Evolutionary conservation across 1,140 invertebrate genomes (phyloP).

Genomic region (Micrasema minimum): DNA sequence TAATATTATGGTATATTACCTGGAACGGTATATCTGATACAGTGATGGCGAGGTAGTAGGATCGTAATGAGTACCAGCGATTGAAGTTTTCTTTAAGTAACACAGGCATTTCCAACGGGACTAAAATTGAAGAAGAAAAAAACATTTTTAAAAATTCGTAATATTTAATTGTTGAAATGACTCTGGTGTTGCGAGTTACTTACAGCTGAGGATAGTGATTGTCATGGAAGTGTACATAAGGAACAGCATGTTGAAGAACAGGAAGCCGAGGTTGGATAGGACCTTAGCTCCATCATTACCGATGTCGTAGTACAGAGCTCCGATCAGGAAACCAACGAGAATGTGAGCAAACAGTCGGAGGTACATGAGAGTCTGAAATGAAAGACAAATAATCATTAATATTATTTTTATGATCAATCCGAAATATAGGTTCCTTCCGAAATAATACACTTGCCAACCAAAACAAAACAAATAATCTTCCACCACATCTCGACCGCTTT

Average conservation of each 20-base stretch:
- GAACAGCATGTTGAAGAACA: conserved; percentile 98
- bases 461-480: too few relatives aligned
- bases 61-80: conserved; percentile 95
- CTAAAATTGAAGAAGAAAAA: conserved; percentile 66
- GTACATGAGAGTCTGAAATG: conserved; percentile 90
- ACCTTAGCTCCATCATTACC: conserved; percentile 95
- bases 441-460: too few relatives aligned
- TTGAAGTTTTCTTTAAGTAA: conserved; percentile 96
- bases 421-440: too few relatives aligned
- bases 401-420: too few relatives aligned
- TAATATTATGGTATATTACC: conserved; percentile 68
- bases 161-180: too few relatives aligned
- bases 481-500: too few relatives aligned
- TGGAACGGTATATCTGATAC: conserved; percentile 97
- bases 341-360: conserved; percentile 93
- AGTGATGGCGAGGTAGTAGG: conserved; percentile 96
- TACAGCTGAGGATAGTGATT: conserved; percentile 96
- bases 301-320: conserved; percentile 91
- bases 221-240: conserved; percentile 99
- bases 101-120: conserved; percentile 95
- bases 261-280: conserved; percentile 93
- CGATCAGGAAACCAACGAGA: conserved; percentile 91
- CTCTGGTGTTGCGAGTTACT: conserved; percentile 60
- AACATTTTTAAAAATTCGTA: background rate
- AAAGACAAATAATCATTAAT: too few relatives aligned